Conservation (phyloP, 2,888 invertebrate species). For the Drosophila colorata region DNA sequence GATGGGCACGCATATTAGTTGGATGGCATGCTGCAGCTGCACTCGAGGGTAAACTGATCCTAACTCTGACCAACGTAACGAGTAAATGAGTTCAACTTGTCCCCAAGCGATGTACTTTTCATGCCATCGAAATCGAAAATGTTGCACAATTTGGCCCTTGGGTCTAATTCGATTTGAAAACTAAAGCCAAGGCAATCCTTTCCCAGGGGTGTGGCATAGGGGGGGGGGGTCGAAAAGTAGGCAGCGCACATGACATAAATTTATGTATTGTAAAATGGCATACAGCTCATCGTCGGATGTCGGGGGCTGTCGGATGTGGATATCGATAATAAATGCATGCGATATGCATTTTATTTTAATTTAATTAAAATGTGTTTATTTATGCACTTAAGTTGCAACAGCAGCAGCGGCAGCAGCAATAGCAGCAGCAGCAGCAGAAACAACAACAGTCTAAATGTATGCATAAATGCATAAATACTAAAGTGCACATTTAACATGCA, state of each 20-base stretch:
- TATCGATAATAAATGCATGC: constrained; percentile 69
- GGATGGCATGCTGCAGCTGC: constrained; percentile 10
- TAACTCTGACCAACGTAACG: constrained; percentile 15
- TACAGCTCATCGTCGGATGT: constrained; percentile 34
- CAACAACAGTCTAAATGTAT: constrained; percentile 38
- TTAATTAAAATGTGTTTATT: constrained; percentile 80
- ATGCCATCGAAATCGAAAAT: constrained; percentile 61
- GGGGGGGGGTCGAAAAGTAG: constrained; percentile 24
- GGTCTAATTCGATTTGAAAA: constrained; percentile 74
- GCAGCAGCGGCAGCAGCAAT: constrained; percentile 28
- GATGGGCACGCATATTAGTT: constrained; percentile 19
- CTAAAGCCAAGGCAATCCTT: constrained; percentile 52
- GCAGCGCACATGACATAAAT: constrained; percentile 56
- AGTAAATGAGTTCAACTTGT: constrained; percentile 57
- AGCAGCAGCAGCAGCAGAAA: constrained; percentile 17
- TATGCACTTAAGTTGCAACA: constrained; percentile 73
- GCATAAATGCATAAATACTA: constrained; percentile 52
- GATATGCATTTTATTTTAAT: constrained; percentile 71
- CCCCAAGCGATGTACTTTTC: constrained; percentile 43
- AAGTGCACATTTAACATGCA: constrained; percentile 57
- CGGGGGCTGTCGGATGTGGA: constrained; percentile 50
- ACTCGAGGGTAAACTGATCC: constrained; percentile 8
- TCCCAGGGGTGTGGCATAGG: too few relatives aligned
- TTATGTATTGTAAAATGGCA: constrained; percentile 63
- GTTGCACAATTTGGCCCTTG: constrained; percentile 73